Evolutionary conservation across 2,888 invertebrate genomes (phyloP), one percentile per base, ranked within the genome.

Genomic region (Teleiodes luculella): DNA sequence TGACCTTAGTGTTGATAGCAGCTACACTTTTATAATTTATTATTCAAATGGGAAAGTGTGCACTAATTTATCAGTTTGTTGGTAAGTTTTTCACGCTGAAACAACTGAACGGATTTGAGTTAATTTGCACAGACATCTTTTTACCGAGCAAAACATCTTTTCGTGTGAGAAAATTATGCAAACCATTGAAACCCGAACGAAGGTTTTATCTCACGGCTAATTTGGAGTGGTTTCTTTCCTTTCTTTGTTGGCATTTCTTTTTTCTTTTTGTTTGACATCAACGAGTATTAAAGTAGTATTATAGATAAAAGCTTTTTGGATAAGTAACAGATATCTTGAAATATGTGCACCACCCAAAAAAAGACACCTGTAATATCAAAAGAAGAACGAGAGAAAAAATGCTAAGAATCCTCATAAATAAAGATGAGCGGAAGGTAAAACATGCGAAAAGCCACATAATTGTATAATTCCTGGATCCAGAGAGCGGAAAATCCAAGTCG

Each of bases 401-500:
- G 58, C 60, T 55, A 67, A 64, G 65, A 65, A 67, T 65, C 57
- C 61, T 57, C 56, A 62, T 73, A 77, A 76, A 76, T 70, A 72
- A 70, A 65, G 66, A 63, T 65, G 67, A 73, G 68, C 68, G 63
- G 62, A 72, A 76, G 69, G 49, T 49, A 16, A 72, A 80, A 72
- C 72, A 76, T 65, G 68, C 66, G 70, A 66, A 78, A 74, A 69
- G 47, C 72, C 76, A 72, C 75, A 78, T 86, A 83, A 84, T 86
- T 81, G 77, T 78, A 78, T 83, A 83, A 86, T 83, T 83, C 81
- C 76, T 76, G 73, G 69, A 78, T 74, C 71, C 68, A 77, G 72
- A 70, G 72, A 79, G 74, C 74, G 74, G 78, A 76, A 82, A 84
- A 83, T 83, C 83, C 76, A 72, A 81, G 79, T 80, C 79, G 80